A percentile compares a stretch with the other conserved stretches of the same genome.
phyloP scores from a whole-genome alignment of 2,888 invertebrate genomes.

The Diabrotica balteata region DNA sequence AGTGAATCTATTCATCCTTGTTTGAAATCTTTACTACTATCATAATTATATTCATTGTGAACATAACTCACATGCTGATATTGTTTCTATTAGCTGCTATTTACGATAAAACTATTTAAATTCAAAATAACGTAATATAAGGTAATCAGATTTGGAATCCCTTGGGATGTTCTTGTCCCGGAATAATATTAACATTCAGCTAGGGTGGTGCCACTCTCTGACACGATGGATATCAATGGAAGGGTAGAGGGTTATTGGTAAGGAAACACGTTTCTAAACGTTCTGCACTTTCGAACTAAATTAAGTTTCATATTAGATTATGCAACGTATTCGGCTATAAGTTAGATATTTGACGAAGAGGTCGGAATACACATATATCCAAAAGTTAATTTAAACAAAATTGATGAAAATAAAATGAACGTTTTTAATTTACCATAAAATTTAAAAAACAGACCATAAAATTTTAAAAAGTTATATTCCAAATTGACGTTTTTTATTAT shows the following conservation, averaged over 20 bases:
- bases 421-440: no score
- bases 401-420: no score
- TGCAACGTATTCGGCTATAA: constrained; percentile 1
- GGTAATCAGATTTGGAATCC: constrained; percentile 29
- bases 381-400: not conserved
- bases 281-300: constrained; percentile 23
- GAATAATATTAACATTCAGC: constrained; percentile 33
- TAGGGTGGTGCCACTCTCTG: constrained; percentile 22
- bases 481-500: no score
- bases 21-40: no score
- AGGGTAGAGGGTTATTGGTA: constrained; percentile 16
- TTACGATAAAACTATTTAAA: constrained; percentile 23
- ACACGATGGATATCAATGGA: constrained; percentile 19
- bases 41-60: constrained; percentile 4
- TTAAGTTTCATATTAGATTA: constrained; percentile 26
- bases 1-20: no score
- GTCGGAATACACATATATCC: not conserved
- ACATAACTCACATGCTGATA: constrained; percentile 1
- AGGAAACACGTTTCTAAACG: constrained; percentile 19
- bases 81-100: constrained; percentile 24
- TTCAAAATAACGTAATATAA: constrained; percentile 29
- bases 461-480: no score
- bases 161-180: constrained; percentile 23
- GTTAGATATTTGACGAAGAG: not conserved
- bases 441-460: no score